phyloP scores from a whole-genome alignment of 2,113 vertebrate genomes.

The Megaceryle maxima region DNA sequence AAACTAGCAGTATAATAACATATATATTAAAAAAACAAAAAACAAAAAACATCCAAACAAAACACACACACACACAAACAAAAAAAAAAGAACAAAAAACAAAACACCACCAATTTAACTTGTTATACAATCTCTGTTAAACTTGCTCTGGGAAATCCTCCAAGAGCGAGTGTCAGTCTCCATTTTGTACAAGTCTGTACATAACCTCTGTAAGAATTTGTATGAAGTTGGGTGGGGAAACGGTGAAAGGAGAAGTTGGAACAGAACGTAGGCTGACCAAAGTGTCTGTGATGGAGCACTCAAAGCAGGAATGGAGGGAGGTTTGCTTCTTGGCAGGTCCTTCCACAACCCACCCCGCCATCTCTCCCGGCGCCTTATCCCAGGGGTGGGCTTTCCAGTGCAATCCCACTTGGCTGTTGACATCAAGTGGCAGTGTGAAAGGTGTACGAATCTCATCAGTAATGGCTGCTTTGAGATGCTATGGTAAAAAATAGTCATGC shows the following conservation, averaged over 20 bases:
- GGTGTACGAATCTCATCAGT: not conserved
- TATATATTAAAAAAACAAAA: constrained; percentile 7
- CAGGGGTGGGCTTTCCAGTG: not conserved
- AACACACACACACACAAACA: too few species aligned
- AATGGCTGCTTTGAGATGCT: not conserved
- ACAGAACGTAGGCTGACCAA: constrained; percentile 22
- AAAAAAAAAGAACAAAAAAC: not conserved
- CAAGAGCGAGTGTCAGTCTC: constrained; percentile 65
- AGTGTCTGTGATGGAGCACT: not conserved
- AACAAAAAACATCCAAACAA: not conserved
- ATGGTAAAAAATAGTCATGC: not conserved
- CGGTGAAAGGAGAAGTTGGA: not conserved
- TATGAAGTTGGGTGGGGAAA: constrained; percentile 59
- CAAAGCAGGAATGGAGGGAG: not conserved
- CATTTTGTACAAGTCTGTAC: constrained; percentile 65
- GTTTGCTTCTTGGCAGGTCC: not conserved
- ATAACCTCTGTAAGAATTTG: constrained; percentile 54
- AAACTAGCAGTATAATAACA: constrained; percentile 29
- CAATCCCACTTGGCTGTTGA: not conserved
- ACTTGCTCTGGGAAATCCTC: constrained; percentile 62
- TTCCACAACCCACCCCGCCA: not conserved
- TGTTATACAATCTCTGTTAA: constrained; percentile 65
- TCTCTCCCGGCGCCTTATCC: not conserved
- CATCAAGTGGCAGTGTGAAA: not conserved
- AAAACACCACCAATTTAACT: not conserved